phyloP scores from a whole-genome alignment of 2,113 vertebrate species.

The Nyctibius bracteatus region DNA sequence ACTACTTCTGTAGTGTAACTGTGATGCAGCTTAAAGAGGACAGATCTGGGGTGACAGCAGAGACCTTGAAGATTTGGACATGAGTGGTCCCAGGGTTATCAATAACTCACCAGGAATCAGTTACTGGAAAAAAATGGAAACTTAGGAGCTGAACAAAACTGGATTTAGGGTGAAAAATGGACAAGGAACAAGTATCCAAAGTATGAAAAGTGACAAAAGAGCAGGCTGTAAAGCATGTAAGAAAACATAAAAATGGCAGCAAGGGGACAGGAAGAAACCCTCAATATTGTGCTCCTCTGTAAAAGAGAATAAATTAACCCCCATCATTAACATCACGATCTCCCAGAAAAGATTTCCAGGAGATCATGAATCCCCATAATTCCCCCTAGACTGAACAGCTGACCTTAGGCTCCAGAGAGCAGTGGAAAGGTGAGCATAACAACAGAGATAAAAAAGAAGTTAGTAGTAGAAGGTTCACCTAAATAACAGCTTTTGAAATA shows the following conservation, averaged over 20 bases:
- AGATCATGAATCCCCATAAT: neutral
- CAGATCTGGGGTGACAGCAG: neutral
- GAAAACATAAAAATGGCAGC: neutral
- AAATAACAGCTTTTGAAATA: neutral
- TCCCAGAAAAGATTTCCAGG: neutral
- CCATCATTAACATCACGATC: neutral
- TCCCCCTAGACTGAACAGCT: neutral
- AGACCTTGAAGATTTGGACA: neutral
- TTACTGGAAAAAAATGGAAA: neutral
- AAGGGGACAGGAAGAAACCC: neutral
- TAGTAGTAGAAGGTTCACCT: neutral
- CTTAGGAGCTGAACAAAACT: neutral
- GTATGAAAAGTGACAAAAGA: neutral
- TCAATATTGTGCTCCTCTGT: neutral
- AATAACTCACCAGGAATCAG: neutral
- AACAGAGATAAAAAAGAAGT: fast-evolving
- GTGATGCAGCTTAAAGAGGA: neutral
- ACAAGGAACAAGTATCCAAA: neutral
- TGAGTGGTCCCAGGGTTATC: neutral
- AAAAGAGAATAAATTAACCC: neutral
- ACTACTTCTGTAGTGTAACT: neutral
- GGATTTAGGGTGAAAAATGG: fast-evolving
- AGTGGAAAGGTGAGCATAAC: neutral
- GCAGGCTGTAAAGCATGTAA: neutral
- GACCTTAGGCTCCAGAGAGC: neutral